Conservation (phyloP, 2,888 invertebrate species). For the Seira musarum region DNA sequence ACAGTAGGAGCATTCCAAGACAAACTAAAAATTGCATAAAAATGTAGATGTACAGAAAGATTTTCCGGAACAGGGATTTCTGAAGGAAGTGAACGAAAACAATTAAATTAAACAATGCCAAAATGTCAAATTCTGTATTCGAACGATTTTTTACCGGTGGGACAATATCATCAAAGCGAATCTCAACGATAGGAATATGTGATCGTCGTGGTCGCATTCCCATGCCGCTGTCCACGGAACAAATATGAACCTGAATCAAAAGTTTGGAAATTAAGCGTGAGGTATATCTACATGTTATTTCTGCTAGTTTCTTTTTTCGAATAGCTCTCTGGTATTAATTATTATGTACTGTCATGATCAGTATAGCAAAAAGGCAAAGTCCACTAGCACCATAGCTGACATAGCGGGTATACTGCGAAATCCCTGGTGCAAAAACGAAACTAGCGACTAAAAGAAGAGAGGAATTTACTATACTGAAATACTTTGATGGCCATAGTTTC, state of each 20-base stretch:
- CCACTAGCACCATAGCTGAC: constrained; percentile 46
- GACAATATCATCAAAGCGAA: constrained; percentile 47
- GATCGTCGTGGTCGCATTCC: constrained; percentile 42
- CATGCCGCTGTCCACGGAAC: constrained; percentile 25
- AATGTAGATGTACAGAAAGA: constrained; percentile 44
- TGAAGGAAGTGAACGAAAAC: constrained; percentile 14
- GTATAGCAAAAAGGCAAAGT: constrained; percentile 49
- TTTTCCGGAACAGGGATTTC: constrained; percentile 41
- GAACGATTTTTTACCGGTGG: constrained; percentile 38
- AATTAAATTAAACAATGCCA: neutral
- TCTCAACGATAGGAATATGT: constrained; percentile 50
- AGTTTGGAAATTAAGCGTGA: too few species aligned
- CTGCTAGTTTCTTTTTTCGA: too few species aligned
- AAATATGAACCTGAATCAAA: constrained; percentile 38
- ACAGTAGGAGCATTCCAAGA: constrained; percentile 47
- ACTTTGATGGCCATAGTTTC: too few species aligned
- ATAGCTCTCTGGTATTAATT: too few species aligned
- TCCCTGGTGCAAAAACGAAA: constrained; percentile 45
- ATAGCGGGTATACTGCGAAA: constrained; percentile 22
- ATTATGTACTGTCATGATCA: constrained; percentile 50
- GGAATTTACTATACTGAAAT: neutral
- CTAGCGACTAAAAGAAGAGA: constrained; percentile 34
- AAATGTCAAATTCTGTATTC: too few species aligned
- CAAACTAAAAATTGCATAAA: constrained; percentile 38
- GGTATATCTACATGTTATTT: too few species aligned